These are phyloP conservation scores for Dallia pectoralis DNA, from an alignment of 2,797 vertebrate species.

Conservation along the genomic window DNA sequence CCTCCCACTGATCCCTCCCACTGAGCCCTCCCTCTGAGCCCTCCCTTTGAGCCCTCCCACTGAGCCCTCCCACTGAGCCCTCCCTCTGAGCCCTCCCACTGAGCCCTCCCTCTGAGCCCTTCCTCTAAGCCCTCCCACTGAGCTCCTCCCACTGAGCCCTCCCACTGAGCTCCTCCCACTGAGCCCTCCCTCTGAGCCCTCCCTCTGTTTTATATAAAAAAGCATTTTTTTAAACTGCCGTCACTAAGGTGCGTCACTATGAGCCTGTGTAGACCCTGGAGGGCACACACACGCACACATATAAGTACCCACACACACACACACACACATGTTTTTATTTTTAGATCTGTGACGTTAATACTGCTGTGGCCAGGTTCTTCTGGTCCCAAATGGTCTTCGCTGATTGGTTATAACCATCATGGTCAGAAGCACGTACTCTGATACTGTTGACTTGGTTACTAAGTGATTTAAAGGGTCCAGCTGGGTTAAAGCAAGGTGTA, in stretches of 20 bases:
- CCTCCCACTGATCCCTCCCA: too few species aligned
- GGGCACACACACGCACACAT: background rate
- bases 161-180: background rate
- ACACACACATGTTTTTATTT: background rate
- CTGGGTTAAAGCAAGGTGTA: too few species aligned
- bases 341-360: too few species aligned
- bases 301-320: background rate
- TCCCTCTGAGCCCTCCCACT: background rate
- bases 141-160: background rate
- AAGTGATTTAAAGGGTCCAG: too few species aligned
- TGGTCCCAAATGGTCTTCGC: too few species aligned
- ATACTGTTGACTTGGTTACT: too few species aligned
- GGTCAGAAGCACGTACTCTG: too few species aligned
- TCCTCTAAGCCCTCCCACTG: background rate
- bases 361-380: too few species aligned
- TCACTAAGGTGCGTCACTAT: slow-evolving; percentile 2
- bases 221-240: background rate
- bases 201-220: background rate
- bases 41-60: too few species aligned
- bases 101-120: too few species aligned
- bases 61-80: background rate
- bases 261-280: background rate
- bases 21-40: too few species aligned
- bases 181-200: background rate
- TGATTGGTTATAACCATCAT: too few species aligned